Conservation (phyloP, 64 coral and sea anemone genomes). For the Montipora sp. region DNA sequence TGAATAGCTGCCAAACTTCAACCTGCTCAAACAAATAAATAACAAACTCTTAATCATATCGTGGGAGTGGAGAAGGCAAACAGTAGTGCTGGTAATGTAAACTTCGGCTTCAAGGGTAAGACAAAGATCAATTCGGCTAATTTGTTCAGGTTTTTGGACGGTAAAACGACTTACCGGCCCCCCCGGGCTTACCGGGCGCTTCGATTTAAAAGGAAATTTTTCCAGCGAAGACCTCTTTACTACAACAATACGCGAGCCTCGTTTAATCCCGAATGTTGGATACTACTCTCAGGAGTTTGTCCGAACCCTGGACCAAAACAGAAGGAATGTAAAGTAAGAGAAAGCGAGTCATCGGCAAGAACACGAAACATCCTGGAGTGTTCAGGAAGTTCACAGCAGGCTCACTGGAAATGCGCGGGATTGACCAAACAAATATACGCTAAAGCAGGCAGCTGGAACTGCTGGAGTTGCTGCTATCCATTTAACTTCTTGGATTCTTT, state of each 20-base stretch:
- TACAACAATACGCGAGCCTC: not conserved
- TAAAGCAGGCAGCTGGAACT: not conserved
- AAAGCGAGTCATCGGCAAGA: not conserved
- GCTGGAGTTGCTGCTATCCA: not conserved
- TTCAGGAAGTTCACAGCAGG: not conserved
- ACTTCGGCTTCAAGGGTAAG: no score
- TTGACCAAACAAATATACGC: not conserved
- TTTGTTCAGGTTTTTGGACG: no score
- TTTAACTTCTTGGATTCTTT: not conserved
- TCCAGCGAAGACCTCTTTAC: not conserved
- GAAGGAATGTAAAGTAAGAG: not conserved
- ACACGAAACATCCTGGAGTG: not conserved
- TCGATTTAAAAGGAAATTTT: not conserved
- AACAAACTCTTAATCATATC: no score
- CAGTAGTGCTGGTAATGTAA: no score
- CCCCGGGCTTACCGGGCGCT: not conserved
- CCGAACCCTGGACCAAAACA: not conserved
- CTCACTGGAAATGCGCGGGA: not conserved
- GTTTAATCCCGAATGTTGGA: not conserved
- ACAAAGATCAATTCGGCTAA: no score
- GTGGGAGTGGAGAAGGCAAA: no score
- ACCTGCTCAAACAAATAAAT: no score
- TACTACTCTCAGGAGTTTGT: constrained; percentile 2
- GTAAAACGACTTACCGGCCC: not conserved
- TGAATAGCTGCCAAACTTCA: no score